Evolutionary conservation across 1,140 invertebrate genomes (phyloP).

Genomic region (Habropoda laboriosa): DNA sequence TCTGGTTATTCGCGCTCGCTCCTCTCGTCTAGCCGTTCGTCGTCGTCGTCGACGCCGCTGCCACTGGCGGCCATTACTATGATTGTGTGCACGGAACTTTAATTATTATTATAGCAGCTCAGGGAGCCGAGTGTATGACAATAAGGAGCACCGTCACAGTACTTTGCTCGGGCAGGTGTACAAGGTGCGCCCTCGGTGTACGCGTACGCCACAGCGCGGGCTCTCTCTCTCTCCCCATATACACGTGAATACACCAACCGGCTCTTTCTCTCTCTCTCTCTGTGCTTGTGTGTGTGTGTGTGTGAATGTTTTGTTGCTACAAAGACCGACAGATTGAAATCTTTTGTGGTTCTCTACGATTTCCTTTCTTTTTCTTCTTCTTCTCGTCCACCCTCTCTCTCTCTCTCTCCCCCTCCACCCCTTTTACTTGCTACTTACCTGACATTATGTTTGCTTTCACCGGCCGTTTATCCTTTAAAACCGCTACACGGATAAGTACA

Average conservation of each 20-base stretch:
- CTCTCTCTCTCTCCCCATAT: too few relatives aligned
- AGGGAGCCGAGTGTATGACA: slow-evolving; percentile 36
- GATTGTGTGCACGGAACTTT: slow-evolving; percentile 74
- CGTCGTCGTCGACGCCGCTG: slow-evolving; percentile 36
- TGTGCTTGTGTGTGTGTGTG: neutral
- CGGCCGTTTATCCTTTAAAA: neutral
- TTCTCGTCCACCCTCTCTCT: too few relatives aligned
- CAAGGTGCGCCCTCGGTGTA: slow-evolving; percentile 17
- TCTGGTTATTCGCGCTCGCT: slow-evolving; percentile 52
- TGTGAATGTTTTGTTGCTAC: neutral
- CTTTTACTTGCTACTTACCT: neutral
- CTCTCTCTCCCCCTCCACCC: neutral
- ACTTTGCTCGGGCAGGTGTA: slow-evolving; percentile 44
- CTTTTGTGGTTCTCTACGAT: neutral
- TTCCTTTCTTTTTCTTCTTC: neutral
- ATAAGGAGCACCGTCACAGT: slow-evolving; percentile 34
- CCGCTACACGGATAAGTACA: neutral
- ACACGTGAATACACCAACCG: neutral
- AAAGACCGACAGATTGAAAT: slow-evolving; percentile 19
- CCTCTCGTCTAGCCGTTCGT: slow-evolving; percentile 56
- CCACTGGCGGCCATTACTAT: slow-evolving; percentile 74
- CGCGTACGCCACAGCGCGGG: neutral
- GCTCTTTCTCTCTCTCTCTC: too few relatives aligned
- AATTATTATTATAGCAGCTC: slow-evolving; percentile 71
- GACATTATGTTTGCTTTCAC: neutral